Evolutionary conservation across 64 coral and sea anemone species (phyloP).

Genomic region (Porites lutea): DNA sequence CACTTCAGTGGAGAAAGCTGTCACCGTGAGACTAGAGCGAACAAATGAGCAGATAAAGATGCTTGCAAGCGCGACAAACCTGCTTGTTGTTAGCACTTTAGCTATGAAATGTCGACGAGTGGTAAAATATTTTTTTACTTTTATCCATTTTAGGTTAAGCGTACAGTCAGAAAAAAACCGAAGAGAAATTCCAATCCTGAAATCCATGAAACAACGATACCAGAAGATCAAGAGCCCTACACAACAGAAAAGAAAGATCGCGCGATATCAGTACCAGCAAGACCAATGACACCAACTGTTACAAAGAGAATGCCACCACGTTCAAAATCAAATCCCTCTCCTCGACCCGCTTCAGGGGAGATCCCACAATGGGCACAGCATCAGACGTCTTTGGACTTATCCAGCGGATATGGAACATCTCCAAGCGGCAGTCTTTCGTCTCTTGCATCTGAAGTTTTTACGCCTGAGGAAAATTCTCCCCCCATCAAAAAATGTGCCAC

Average conservation of each 20-base stretch:
- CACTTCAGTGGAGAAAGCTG: too few relatives aligned
- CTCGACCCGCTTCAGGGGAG: too few relatives aligned
- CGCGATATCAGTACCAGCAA: not conserved
- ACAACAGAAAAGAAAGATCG: not conserved
- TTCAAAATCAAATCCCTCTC: too few relatives aligned
- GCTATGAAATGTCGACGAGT: too few relatives aligned
- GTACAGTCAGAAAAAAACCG: not conserved
- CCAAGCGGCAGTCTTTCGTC: conserved; percentile 28
- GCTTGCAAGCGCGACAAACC: too few relatives aligned
- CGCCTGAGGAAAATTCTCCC: not conserved
- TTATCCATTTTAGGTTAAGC: conserved; percentile 16
- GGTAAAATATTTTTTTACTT: not conserved
- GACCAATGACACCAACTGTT: not conserved
- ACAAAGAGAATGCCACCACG: too few relatives aligned
- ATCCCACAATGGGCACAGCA: not conserved
- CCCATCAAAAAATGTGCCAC: conserved; percentile 19
- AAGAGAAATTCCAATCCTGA: not conserved
- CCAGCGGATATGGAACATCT: conserved; percentile 33
- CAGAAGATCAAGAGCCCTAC: not conserved
- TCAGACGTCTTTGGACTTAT: not conserved
- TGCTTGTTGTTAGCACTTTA: too few relatives aligned
- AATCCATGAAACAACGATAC: not conserved
- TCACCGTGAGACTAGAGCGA: too few relatives aligned
- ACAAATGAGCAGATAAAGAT: too few relatives aligned
- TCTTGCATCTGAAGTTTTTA: conserved; percentile 28